Conservation (phyloP, 2,888 invertebrate genomes). For the Lasius fuliginosus region DNA sequence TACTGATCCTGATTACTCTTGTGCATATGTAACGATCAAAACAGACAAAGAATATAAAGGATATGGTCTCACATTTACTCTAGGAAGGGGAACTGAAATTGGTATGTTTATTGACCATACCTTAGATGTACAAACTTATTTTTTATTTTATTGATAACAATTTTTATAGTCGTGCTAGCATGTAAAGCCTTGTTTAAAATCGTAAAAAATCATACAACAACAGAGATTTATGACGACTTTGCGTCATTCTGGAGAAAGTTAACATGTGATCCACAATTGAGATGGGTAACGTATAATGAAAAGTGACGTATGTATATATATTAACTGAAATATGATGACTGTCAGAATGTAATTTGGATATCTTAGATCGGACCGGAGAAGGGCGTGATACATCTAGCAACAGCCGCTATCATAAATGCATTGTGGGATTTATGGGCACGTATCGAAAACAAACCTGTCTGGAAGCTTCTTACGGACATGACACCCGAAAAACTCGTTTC, state of each 20-base stretch:
- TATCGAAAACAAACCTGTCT: conserved; percentile 94
- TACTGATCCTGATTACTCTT: conserved; percentile 96
- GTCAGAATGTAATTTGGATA: background rate
- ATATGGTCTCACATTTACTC: conserved; percentile 95
- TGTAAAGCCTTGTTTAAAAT: conserved; percentile 91
- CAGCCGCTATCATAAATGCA: conserved; percentile 95
- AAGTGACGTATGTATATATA: background rate
- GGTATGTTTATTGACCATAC: conserved; percentile 84
- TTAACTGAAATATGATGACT: background rate
- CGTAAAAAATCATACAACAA: conserved; percentile 90
- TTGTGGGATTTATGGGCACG: conserved; percentile 97
- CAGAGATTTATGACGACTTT: conserved; percentile 93
- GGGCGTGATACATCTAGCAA: conserved; percentile 95
- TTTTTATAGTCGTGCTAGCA: conserved; percentile 90
- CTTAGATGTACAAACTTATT: background rate
- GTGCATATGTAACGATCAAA: conserved; percentile 94
- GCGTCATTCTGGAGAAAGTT: conserved; percentile 93
- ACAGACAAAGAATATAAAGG: conserved; percentile 90
- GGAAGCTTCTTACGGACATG: conserved; percentile 94
- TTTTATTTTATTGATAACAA: background rate
- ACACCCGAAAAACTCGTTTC: conserved; percentile 94
- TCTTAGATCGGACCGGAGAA: conserved; percentile 95
- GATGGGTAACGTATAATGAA: conserved; percentile 91
- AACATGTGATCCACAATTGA: conserved; percentile 95
- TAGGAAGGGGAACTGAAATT: conserved; percentile 96